A percentile compares a stretch with the other conserved stretches of the same genome.
These are phyloP conservation scores for Drosophila kurseongensis DNA, from an alignment of 1,140 invertebrate species.

Conservation along the genomic window DNA sequence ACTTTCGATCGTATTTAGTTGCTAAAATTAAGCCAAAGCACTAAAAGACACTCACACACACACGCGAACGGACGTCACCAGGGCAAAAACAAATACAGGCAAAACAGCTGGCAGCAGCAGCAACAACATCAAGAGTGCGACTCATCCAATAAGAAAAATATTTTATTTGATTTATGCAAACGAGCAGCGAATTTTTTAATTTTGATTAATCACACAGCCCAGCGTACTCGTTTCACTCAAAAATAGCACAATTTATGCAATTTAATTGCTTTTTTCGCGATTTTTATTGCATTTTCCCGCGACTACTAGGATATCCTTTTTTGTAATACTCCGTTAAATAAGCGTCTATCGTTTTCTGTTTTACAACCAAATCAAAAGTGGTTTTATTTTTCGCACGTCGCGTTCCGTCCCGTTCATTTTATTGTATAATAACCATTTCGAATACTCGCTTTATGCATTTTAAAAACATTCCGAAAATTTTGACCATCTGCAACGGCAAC, in stretches of 20 bases:
- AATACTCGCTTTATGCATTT: constrained; percentile 28
- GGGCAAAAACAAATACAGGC: constrained; percentile 51
- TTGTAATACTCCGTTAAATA: neutral
- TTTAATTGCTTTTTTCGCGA: neutral
- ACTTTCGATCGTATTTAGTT: constrained; percentile 67
- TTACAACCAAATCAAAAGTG: no score
- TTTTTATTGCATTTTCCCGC: constrained; percentile 37
- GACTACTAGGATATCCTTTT: constrained; percentile 25
- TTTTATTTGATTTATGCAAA: constrained; percentile 53
- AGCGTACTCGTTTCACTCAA: neutral
- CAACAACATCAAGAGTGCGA: constrained; percentile 38
- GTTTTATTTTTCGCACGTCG: constrained; percentile 1
- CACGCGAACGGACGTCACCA: constrained; percentile 44
- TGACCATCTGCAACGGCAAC: constrained; percentile 40
- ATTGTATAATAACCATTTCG: constrained; percentile 20
- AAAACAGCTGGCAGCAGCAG: constrained; percentile 71
- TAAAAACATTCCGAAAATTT: constrained; percentile 33
- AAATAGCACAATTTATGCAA: neutral
- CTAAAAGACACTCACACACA: constrained; percentile 23
- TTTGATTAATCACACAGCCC: constrained; percentile 4
- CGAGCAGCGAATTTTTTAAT: constrained; percentile 12
- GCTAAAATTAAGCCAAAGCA: constrained; percentile 66
- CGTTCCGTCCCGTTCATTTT: neutral
- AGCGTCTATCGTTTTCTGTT: neutral
- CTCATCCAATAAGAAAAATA: constrained; percentile 73